A percentile compares a stretch with the other conserved stretches of the same genome.
phyloP scores from a whole-genome alignment of 2,113 vertebrate species.

The Leptodactylus fuscus region DNA sequence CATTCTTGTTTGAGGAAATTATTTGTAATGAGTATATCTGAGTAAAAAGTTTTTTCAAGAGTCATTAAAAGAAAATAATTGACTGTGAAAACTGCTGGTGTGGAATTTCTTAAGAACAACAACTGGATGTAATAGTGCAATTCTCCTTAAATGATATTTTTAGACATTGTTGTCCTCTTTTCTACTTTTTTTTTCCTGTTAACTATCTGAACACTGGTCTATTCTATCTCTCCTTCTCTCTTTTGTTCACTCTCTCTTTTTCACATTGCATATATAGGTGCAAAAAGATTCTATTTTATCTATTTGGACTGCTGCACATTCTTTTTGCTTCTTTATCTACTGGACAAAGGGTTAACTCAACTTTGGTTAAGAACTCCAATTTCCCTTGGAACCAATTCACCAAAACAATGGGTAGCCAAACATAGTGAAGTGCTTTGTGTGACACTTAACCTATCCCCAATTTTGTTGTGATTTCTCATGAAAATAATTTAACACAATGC shows the following conservation, averaged over 20 bases:
- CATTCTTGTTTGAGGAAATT: not conserved
- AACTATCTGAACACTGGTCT: not conserved
- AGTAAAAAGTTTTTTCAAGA: constrained; percentile 20
- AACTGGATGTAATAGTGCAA: constrained; percentile 24
- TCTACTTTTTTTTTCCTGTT: not conserved
- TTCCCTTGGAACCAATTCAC: too few species aligned
- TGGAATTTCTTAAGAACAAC: constrained; percentile 36
- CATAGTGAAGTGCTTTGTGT: too few species aligned
- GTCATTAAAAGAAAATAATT: constrained; percentile 56
- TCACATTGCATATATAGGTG: too few species aligned
- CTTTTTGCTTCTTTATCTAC: too few species aligned
- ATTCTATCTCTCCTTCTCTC: not conserved
- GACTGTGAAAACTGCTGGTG: constrained; percentile 55
- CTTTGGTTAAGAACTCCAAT: too few species aligned
- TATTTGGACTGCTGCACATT: too few species aligned
- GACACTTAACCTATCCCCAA: too few species aligned
- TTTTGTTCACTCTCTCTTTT: not conserved
- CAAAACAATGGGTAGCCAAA: too few species aligned
- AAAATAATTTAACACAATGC: too few species aligned
- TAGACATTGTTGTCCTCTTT: not conserved
- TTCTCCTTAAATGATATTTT: constrained; percentile 29
- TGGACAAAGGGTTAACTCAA: too few species aligned
- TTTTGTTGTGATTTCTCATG: too few species aligned
- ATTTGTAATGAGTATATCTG: constrained; percentile 41
- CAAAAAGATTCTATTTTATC: too few species aligned